Base-by-base conservation (phyloP, 2,888 invertebrate species). In the Notocelia uddmanniana region DNA sequence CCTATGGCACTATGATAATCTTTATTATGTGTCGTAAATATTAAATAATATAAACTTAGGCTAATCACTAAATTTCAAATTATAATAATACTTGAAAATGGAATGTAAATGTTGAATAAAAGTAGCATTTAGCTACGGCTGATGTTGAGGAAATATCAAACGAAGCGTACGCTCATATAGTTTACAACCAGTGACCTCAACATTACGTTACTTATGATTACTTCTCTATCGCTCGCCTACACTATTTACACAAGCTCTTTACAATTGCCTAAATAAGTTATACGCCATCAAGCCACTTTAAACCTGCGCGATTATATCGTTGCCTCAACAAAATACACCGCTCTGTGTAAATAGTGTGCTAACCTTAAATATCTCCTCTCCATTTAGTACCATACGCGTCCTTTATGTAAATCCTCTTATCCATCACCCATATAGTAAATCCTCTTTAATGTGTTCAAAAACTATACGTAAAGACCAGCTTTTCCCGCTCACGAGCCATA, bases 101-200 rank as follows among this genome's bases (percentile, higher is more conserved):
- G 64, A 74, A 68, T 73, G 73, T 68, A 57, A 21, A 21, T 37
- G 18, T 52, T n/a, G 11, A 9, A 48, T 41, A 37, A 41, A 48
- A 34, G 23, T 23, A 64, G 54, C 54, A 15, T 21, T 34, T 31
- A 5, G 64, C 64, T 54, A 34, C 21, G 11, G 54, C 48, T 48
- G 48, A 31, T 9, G 74, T 71, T 68, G 37, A 72, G 69, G 21
- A 74, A 75, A 76, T 75, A 79, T 68, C 74, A 76, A 82, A 79
- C 74, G 74, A 74, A 82, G 80, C 81, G 79, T 80, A 31, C 59
- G 41, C 70, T 66, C 45, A 37, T 80, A 78, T 79, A 78, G 66
- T 76, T 78, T 80, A 85, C 80, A 84, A 84, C 82, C 83, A 57
- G 58, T 72, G 60, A 55, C 34, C 18, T 72, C 71, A 52, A 55